phyloP scores from a whole-genome alignment of 2,888 invertebrate species.

The Xestia sexstrigata region DNA sequence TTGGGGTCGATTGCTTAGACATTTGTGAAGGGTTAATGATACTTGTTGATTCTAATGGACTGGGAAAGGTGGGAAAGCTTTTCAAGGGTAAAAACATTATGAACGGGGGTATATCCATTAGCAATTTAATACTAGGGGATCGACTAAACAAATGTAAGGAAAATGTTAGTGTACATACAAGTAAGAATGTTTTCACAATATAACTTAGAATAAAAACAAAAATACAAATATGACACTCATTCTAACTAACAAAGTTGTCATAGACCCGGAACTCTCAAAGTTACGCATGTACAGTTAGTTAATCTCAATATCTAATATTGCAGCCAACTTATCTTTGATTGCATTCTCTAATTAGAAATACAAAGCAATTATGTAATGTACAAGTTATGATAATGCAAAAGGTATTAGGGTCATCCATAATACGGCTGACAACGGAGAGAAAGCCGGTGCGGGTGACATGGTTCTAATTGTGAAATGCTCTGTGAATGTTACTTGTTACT shows the following conservation, averaged over 20 bases:
- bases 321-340: slow-evolving; percentile 56
- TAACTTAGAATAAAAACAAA: background rate
- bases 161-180: background rate
- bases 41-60: slow-evolving; percentile 42
- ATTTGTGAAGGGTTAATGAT: slow-evolving; percentile 59
- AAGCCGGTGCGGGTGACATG: slow-evolving; percentile 57
- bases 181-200: background rate
- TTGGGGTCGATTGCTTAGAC: slow-evolving; percentile 53
- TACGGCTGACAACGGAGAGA: slow-evolving; percentile 64
- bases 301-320: slow-evolving; percentile 57
- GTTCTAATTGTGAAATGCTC: slow-evolving; percentile 65
- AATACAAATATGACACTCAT: background rate
- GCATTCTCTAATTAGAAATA: slow-evolving; percentile 62
- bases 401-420: slow-evolving; percentile 63
- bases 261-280: slow-evolving; percentile 37
- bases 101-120: background rate
- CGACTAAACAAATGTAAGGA: background rate
- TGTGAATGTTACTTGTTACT: slow-evolving; percentile 51
- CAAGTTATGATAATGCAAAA: slow-evolving; percentile 65
- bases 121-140: background rate
- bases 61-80: slow-evolving; percentile 20
- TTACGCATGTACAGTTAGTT: slow-evolving; percentile 56
- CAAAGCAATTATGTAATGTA: slow-evolving; percentile 65
- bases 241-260: slow-evolving; percentile 17
- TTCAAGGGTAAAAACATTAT: slow-evolving; percentile 12